Evolutionary conservation across 2,888 invertebrate genomes (phyloP).

Genomic region (Phasia obesa): DNA sequence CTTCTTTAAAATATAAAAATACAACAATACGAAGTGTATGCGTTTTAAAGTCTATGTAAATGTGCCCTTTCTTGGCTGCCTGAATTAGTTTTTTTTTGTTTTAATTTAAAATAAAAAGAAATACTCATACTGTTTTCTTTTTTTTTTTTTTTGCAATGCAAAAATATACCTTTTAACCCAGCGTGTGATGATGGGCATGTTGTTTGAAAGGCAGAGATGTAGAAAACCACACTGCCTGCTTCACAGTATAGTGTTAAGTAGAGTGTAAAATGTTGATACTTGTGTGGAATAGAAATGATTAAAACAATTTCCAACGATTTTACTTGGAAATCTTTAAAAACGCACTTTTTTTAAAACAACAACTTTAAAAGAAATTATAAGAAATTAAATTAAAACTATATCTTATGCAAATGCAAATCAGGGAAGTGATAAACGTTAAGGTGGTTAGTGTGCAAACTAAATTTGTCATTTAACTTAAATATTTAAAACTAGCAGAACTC

Average conservation of each 20-base stretch:
- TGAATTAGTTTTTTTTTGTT: constrained; percentile 19
- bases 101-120: constrained; percentile 12
- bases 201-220: not conserved
- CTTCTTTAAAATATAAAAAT: constrained; percentile 12
- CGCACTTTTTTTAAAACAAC: not conserved
- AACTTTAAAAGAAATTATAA: constrained; percentile 1
- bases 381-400: not conserved
- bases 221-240: constrained; percentile 28
- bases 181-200: constrained; percentile 18
- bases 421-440: too few relatives aligned
- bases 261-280: constrained; percentile 65
- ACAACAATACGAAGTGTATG: constrained; percentile 18
- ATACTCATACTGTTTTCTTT: constrained; percentile 14
- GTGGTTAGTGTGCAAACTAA: too few relatives aligned
- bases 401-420: too few relatives aligned
- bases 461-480: too few relatives aligned
- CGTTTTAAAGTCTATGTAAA: constrained; percentile 37
- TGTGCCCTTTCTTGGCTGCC: constrained; percentile 49
- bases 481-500: too few relatives aligned
- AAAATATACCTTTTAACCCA: constrained; percentile 4
- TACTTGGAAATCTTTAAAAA: constrained; percentile 41
- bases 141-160: too few relatives aligned
- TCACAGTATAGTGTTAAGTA: constrained; percentile 54
- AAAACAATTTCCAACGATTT: constrained; percentile 57
- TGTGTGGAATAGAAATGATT: constrained; percentile 47